Evolutionary conservation across 2,888 invertebrate genomes (phyloP).

Genomic region (Amaurobius ferox): DNA sequence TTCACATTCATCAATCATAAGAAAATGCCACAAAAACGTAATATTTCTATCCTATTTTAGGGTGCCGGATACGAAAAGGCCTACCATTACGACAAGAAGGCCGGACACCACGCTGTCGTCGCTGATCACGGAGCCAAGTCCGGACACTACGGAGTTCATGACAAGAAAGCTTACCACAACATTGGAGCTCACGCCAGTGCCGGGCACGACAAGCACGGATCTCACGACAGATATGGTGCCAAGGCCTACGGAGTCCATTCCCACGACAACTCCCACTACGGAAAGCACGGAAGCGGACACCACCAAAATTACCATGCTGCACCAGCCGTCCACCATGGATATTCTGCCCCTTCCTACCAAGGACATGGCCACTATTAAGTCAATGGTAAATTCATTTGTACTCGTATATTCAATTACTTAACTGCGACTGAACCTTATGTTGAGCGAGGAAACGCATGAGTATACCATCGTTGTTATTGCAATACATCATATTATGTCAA

Average conservation of each 20-base stretch:
- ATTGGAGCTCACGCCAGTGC: slow-evolving; percentile 52
- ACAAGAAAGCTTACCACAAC: slow-evolving; percentile 61
- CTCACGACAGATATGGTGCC: slow-evolving; percentile 57
- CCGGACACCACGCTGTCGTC: slow-evolving; percentile 57
- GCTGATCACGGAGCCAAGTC: slow-evolving; percentile 58
- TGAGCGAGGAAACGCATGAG: too few relatives aligned
- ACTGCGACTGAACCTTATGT: too few relatives aligned
- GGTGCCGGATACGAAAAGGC: slow-evolving; percentile 70
- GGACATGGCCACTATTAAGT: too few relatives aligned
- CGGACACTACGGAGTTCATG: slow-evolving; percentile 45
- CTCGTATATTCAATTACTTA: too few relatives aligned
- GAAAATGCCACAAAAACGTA: too few relatives aligned
- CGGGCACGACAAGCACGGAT: slow-evolving; percentile 61
- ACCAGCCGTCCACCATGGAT: too few relatives aligned
- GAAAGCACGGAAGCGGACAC: slow-evolving; percentile 47
- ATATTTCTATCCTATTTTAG: not conserved
- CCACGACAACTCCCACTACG: slow-evolving; percentile 56
- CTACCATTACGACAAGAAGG: slow-evolving; percentile 71
- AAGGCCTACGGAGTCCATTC: slow-evolving; percentile 41
- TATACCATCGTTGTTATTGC: too few relatives aligned
- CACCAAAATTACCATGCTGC: slow-evolving; percentile 50
- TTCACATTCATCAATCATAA: too few relatives aligned
- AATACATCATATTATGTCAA: too few relatives aligned
- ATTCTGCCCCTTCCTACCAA: too few relatives aligned
- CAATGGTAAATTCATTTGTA: too few relatives aligned